phyloP scores from a whole-genome alignment of 2,113 vertebrate genomes.

The Psephotus haematonotus region DNA sequence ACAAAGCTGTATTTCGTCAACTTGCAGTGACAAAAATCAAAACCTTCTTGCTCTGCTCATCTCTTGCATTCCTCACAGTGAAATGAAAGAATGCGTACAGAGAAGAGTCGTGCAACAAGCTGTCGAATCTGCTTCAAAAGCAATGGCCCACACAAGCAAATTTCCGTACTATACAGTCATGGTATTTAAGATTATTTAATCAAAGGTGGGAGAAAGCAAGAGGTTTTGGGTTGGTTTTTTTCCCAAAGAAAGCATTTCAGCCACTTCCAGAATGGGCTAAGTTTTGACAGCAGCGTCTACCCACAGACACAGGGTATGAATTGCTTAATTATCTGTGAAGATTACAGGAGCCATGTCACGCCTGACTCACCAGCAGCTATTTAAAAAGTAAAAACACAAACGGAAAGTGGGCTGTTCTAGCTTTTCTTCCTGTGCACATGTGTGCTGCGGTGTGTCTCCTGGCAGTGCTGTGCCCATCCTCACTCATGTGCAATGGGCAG shows the following conservation, averaged over 20 bases:
- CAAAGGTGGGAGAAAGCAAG: conserved; percentile 5
- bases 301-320: conserved; percentile 32
- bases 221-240: neutral
- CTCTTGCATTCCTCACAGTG: neutral
- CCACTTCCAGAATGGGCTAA: neutral
- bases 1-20: neutral
- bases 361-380: conserved; percentile 29
- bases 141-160: conserved; percentile 14
- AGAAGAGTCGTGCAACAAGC: conserved; percentile 23
- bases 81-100: neutral
- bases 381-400: neutral
- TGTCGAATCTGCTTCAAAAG: conserved; percentile 8
- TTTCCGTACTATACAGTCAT: neutral
- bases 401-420: neutral
- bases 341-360: neutral
- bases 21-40: neutral
- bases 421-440: neutral
- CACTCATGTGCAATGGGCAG: neutral
- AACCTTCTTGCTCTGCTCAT: neutral
- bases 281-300: conserved; percentile 4
- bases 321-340: conserved; percentile 35
- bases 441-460: neutral
- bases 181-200: conserved; percentile 29
- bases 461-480: neutral
- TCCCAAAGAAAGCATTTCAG: neutral